Percentiles rank a stretch among this genome's conserved stretches.
These are phyloP conservation scores for Pollenia labialis DNA, from an alignment of 2,888 invertebrate species.

Conservation along the genomic window DNA sequence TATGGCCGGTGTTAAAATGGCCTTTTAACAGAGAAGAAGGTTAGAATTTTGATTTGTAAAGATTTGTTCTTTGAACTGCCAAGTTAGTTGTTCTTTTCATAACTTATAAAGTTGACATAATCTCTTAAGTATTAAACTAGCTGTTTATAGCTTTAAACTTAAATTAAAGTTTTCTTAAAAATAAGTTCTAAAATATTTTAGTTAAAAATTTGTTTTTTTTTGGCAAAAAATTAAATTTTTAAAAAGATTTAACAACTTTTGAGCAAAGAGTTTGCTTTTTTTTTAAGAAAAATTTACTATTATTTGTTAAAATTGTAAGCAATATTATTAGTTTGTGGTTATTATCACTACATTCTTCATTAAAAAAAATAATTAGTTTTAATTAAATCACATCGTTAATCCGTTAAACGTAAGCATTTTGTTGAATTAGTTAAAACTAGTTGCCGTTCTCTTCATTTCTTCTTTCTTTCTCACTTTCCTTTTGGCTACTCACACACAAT, in stretches of 20 bases:
- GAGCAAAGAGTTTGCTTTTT: background rate
- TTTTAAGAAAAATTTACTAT: background rate
- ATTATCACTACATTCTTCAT: slow-evolving; percentile 29
- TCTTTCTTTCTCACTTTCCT: background rate
- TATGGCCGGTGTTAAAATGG: slow-evolving; percentile 14
- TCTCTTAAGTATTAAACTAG: slow-evolving; percentile 35
- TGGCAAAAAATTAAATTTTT: background rate
- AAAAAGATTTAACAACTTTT: background rate
- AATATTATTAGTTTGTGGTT: background rate
- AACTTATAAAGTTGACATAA: slow-evolving; percentile 43
- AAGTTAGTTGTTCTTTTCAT: background rate
- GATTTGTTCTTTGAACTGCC: background rate
- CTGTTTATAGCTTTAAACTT: background rate
- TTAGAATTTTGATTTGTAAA: background rate
- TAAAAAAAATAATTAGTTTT: background rate
- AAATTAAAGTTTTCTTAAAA: background rate
- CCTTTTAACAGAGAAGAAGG: slow-evolving; percentile 34
- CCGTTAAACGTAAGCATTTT: slow-evolving; percentile 48
- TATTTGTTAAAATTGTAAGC: too few species aligned
- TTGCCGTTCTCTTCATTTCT: background rate
- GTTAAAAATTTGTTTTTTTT: background rate
- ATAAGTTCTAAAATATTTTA: slow-evolving; percentile 6
- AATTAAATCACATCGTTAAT: slow-evolving; percentile 49
- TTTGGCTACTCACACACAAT: slow-evolving; percentile 1
- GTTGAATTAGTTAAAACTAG: background rate